Percentiles rank a stretch among this genome's conserved stretches.
phyloP scores from a whole-genome alignment of 2,113 vertebrate species.

The Nothobranchius kuhntae region DNA sequence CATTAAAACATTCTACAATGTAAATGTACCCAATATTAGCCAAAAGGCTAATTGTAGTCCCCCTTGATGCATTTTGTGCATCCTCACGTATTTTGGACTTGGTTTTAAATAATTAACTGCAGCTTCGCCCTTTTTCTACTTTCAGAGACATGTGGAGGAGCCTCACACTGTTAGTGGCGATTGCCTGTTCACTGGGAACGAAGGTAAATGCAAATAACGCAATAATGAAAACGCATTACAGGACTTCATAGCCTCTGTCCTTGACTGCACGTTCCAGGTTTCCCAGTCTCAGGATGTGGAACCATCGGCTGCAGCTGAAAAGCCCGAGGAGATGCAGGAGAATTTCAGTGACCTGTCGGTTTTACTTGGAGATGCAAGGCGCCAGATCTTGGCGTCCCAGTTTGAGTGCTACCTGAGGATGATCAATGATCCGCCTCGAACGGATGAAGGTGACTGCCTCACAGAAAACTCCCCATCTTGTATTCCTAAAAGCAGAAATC shows the following conservation, averaged over 20 bases:
- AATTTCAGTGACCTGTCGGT: conserved; percentile 35
- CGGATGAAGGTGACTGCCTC: conserved; percentile 59
- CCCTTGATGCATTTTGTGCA: too few relatives aligned
- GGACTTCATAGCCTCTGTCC: too few relatives aligned
- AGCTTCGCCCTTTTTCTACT: conserved; percentile 22
- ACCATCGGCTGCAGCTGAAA: neutral
- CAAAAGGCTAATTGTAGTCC: too few relatives aligned
- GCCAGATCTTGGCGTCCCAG: conserved; percentile 78
- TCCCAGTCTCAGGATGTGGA: conserved; percentile 54
- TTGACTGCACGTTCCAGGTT: conserved; percentile 43
- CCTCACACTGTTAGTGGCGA: conserved; percentile 48
- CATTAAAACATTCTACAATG: too few relatives aligned
- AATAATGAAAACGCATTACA: too few relatives aligned
- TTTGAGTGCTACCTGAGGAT: conserved; percentile 84
- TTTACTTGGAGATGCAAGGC: conserved; percentile 16
- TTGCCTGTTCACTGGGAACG: conserved; percentile 47
- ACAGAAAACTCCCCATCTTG: neutral
- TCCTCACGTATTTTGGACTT: neutral
- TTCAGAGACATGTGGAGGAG: conserved; percentile 70
- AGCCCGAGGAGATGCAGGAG: conserved; percentile 19
- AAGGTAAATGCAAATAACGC: conserved; percentile 50
- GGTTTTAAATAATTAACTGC: neutral
- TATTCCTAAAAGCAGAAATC: too few relatives aligned
- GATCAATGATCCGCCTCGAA: conserved; percentile 65
- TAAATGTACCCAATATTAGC: too few relatives aligned